Percentiles rank a stretch among this genome's conserved stretches.
These are phyloP conservation scores for Eurystomus glaucurus DNA, from an alignment of 2,797 vertebrate genomes.

Conservation along the genomic window DNA sequence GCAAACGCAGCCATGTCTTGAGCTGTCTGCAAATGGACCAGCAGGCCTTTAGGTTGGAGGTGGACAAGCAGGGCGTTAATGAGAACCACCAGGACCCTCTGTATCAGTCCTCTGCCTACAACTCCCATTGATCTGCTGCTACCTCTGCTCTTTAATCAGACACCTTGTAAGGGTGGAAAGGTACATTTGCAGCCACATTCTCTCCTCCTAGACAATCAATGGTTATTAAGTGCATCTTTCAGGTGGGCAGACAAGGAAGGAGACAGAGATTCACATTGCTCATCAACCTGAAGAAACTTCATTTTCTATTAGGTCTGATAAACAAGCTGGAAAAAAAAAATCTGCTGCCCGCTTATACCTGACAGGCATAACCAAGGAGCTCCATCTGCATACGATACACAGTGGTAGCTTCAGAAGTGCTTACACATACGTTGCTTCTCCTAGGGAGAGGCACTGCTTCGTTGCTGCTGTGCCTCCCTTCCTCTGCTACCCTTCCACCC, in stretches of 20 bases:
- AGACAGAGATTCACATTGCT: slow-evolving; percentile 41
- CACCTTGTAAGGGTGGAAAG: slow-evolving; percentile 34
- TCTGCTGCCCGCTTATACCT: background rate
- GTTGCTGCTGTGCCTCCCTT: background rate
- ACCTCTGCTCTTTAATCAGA: slow-evolving; percentile 21
- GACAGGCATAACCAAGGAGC: slow-evolving; percentile 45
- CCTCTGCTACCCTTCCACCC: background rate
- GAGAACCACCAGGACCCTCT: background rate
- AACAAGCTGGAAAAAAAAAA: slow-evolving; percentile 34
- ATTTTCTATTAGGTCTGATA: slow-evolving; percentile 69
- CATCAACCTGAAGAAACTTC: slow-evolving; percentile 57
- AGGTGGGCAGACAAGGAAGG: slow-evolving; percentile 30
- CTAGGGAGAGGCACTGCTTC: background rate
- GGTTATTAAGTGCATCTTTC: slow-evolving; percentile 67
- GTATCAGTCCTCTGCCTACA: background rate
- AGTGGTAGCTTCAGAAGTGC: background rate
- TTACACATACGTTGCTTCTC: background rate
- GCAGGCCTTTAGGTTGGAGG: background rate
- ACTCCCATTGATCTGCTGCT: background rate
- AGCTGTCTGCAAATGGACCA: background rate
- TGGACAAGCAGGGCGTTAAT: fast-evolving
- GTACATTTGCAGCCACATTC: slow-evolving; percentile 33
- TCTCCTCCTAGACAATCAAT: slow-evolving; percentile 61
- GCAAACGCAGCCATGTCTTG: background rate
- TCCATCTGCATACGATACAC: background rate